Evolutionary conservation across 1,140 invertebrate genomes (phyloP).

Genomic region (Uloborus diversus): DNA sequence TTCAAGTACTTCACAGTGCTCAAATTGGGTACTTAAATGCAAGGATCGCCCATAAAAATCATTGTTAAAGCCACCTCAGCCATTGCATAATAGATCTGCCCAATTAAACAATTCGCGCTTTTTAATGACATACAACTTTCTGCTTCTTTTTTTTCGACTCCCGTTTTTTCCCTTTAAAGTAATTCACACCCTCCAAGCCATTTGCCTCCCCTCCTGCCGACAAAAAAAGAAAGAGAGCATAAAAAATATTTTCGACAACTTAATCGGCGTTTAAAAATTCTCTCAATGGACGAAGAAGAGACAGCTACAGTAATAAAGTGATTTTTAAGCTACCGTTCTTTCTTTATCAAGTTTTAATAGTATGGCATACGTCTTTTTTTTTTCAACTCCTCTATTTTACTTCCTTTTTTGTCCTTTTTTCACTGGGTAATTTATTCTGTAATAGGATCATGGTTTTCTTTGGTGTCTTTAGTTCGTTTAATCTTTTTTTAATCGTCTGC

Average conservation of each 20-base stretch:
- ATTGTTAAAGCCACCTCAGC: no score
- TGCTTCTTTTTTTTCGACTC: conserved; percentile 21
- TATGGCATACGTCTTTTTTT: conserved; percentile 40
- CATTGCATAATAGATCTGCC: conserved; percentile 18
- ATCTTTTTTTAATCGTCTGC: conserved; percentile 54
- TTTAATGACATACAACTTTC: conserved; percentile 36
- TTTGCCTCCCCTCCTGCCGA: conserved; percentile 20
- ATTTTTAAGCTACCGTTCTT: conserved; percentile 54
- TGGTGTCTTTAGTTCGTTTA: conserved; percentile 53
- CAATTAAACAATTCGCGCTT: conserved; percentile 52
- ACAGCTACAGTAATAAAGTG: conserved; percentile 57
- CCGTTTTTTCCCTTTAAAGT: background rate
- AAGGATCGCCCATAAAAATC: no score
- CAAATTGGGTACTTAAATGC: no score
- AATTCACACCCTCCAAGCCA: conserved; percentile 48
- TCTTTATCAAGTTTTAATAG: conserved; percentile 46
- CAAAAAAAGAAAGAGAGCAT: conserved; percentile 25
- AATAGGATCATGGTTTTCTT: conserved; percentile 55
- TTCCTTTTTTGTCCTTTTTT: background rate
- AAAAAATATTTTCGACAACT: conserved; percentile 45
- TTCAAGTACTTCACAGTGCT: no score
- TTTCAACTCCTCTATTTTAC: conserved; percentile 10
- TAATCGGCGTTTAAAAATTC: conserved; percentile 54
- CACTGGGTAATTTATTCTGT: conserved; percentile 53
- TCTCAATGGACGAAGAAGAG: conserved; percentile 37